Evolutionary conservation across 1,140 invertebrate genomes (phyloP), one percentile per base, ranked within the genome.

Genomic region (Drosophila orosa): DNA sequence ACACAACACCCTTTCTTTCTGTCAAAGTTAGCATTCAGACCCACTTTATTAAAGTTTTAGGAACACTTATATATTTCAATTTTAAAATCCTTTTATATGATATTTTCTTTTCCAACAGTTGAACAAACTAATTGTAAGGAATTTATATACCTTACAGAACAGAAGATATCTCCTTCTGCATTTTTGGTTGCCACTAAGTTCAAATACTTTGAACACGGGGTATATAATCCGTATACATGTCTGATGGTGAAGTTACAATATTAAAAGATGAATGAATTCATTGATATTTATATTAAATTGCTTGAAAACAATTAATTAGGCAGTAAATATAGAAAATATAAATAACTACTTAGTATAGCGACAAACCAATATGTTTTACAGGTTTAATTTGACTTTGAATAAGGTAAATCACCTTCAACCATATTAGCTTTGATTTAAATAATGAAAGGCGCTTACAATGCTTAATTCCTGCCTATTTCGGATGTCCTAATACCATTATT

Each of bases 401-500:
- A 10, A 33, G 12, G 5, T 15, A 15, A 52, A 13, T 52, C 17
- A 31, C 27, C 13, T 52, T 31, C 47, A 10, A 31, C 12, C 5
- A 19, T 33, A 52, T 22, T 33, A 52, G 29, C 17, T 22, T 33
- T 5, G 3, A 22, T 22, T 52, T 33, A 15, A 33, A 15, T 52
- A 52, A 33, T 22, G 3, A n/a, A 52, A 52, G 3, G 0, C 4
- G 3, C 17, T 33, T 33, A 52, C 29, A 52, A 52, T 52, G 22
- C 48, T 22, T 33, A 52, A 52, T 52, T 55, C 31, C 52, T 22
- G 4, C 9, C 10, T 62, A 12, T 22, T n/a, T 3, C 29, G 19
- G 22, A 55, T 57, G 52, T 42, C 19, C 55, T 57, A 31, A 47
- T n/a, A 7, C 31, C n/a, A n/a, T 31, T 25, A 25, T 39, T 39